These are phyloP conservation scores for Serripes groenlandicus DNA, from an alignment of 2,888 invertebrate genomes.

Conservation along the genomic window DNA sequence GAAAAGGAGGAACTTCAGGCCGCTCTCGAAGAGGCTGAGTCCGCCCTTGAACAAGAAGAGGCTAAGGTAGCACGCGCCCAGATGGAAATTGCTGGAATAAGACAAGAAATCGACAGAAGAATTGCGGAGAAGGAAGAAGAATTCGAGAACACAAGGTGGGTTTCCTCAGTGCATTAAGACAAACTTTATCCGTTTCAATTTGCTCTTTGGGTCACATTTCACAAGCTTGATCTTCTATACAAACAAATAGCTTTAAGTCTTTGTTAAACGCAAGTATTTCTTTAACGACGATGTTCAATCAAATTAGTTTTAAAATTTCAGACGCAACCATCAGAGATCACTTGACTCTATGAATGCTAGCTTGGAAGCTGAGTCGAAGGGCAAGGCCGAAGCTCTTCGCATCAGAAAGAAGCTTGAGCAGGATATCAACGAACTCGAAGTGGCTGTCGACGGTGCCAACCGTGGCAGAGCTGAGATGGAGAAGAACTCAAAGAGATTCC, in stretches of 20 bases:
- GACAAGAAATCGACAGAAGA: conserved; percentile 99
- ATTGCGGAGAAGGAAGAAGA: conserved; percentile 99
- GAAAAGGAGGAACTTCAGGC: conserved; percentile 99
- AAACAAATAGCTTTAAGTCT: too few relatives aligned
- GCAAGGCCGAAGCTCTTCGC: conserved; percentile 99
- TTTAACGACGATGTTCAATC: too few relatives aligned
- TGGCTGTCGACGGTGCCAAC: conserved; percentile 99
- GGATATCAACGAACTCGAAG: conserved; percentile 99
- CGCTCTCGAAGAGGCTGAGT: conserved; percentile 99
- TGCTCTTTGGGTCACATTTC: too few relatives aligned
- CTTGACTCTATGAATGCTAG: conserved; percentile 99
- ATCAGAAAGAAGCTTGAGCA: conserved; percentile 99
- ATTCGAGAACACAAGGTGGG: conserved; percentile 96
- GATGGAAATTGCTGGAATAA: conserved; percentile 98
- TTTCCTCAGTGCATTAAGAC: not conserved
- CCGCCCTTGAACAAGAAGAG: conserved; percentile 99
- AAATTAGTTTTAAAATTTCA: too few relatives aligned
- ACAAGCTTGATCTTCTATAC: too few relatives aligned
- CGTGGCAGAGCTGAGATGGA: conserved; percentile 99
- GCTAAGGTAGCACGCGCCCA: conserved; percentile 97
- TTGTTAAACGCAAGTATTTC: too few relatives aligned
- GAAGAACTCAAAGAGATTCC: conserved; percentile 99
- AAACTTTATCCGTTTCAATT: not conserved
- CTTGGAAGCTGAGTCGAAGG: conserved; percentile 99
- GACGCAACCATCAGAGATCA: conserved; percentile 99